These are phyloP conservation scores for Sesamia nonagrioides DNA, from an alignment of 1,140 invertebrate species.

Conservation along the genomic window DNA sequence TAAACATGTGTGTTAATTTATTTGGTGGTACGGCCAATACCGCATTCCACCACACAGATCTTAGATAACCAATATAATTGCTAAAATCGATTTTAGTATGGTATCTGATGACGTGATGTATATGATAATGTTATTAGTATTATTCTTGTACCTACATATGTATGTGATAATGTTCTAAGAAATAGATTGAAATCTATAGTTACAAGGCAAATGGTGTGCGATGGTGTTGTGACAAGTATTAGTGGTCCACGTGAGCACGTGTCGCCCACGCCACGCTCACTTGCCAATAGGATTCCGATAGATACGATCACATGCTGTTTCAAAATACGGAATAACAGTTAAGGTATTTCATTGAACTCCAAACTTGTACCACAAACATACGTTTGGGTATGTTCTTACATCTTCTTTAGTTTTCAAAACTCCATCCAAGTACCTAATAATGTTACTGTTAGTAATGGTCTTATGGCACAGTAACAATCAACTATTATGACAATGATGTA, in stretches of 20 bases:
- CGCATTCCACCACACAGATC: background rate
- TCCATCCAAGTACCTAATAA: background rate
- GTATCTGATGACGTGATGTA: background rate
- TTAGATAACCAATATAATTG: background rate
- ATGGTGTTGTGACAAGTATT: background rate
- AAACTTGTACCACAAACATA: background rate
- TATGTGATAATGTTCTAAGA: background rate
- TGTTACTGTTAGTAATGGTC: too few species aligned
- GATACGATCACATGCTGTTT: slow-evolving; percentile 14
- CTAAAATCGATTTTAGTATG: background rate
- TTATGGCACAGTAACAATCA: too few species aligned
- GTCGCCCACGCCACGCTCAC: background rate
- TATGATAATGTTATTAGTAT: background rate
- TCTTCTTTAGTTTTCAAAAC: background rate
- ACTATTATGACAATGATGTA: too few species aligned
- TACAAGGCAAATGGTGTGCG: background rate
- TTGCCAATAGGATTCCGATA: slow-evolving; percentile 11
- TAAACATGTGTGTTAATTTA: background rate
- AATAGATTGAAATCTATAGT: background rate
- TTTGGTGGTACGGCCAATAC: background rate
- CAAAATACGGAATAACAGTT: slow-evolving; percentile 22
- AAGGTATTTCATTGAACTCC: background rate
- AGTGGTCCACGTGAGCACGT: background rate
- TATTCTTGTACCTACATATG: background rate
- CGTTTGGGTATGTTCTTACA: background rate